Percentiles rank a stretch among this genome's conserved stretches.
Evolutionary conservation across 2,797 vertebrate species (phyloP).

Genomic region (Pangasius djambal): DNA sequence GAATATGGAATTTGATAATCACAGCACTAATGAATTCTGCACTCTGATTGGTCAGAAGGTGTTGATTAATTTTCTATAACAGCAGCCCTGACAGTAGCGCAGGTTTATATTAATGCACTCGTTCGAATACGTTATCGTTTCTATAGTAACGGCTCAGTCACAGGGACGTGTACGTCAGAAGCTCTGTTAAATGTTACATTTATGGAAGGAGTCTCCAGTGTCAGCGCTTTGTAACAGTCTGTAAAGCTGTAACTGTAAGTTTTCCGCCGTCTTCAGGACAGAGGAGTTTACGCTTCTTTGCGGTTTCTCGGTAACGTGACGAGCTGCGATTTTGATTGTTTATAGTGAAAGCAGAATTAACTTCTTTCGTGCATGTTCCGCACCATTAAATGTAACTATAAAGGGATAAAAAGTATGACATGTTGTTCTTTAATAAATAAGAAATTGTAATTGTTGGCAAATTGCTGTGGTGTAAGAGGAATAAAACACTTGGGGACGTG

Average conservation of each 20-base stretch:
- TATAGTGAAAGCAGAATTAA: background rate
- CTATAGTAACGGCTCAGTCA: background rate
- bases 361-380: background rate
- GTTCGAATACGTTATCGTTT: background rate
- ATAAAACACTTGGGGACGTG: background rate
- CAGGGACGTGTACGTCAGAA: background rate
- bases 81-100: background rate
- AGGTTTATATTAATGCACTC: background rate
- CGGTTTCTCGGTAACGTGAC: background rate
- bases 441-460: background rate
- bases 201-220: slow-evolving; percentile 2
- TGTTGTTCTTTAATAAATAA: background rate
- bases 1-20: background rate
- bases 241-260: background rate
- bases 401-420: background rate
- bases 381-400: background rate
- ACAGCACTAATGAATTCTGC: background rate
- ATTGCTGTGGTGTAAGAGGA: background rate
- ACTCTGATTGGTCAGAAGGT: background rate
- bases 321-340: background rate
- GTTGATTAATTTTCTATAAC: background rate
- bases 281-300: too few species aligned
- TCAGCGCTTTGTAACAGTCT: background rate
- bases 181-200: background rate
- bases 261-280: background rate